Evolutionary conservation across 1,140 invertebrate species (phyloP), one percentile per base, ranked within the genome.

Genomic region (Apis florea): DNA sequence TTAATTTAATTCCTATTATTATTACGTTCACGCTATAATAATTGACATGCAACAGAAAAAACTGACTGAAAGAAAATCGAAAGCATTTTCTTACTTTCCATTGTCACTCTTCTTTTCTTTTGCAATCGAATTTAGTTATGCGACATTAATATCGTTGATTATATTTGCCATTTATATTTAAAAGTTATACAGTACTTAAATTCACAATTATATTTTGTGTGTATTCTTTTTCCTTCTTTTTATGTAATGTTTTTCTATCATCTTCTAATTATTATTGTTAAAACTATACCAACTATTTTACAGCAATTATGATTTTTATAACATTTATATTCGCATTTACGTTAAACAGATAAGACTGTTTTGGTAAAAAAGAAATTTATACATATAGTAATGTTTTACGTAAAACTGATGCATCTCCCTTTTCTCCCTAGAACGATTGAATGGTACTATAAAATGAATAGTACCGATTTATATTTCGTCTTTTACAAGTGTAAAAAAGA

Each of bases 321-420:
- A 61, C 79, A 71, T 80, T 80, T 80, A 80, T 26, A 26, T 71
- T 74, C 71, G 79, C 79, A 80, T 80, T 80, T 80, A 80, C 31
- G n/a, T 80, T 80, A 74, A 53, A 74, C 21, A 40, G 64, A 74
- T 80, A 80, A 80, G 78, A 79, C 70, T 74, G 70, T 74, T 70
- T 31, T 74, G 19, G 71, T n/a, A n/a, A n/a, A 74, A 21, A 31
- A 66, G 70, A 80, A 40, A 80, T 47, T 47, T 64, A 19, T 51
- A 67, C 19, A 51, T 13, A 21, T 63, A 54, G n/a, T 21, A 13
- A 73, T 61, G n/a, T 19, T 13, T 51, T 26, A 49, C 69, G 21
- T 53, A 64, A 51, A 19, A 21, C 13, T 10, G 24, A 74, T 31
- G n/a, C 53, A 19, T 66, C 79, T 74, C 79, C 53, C 40, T 74